Evolutionary conservation across 2,888 invertebrate genomes (phyloP).

Genomic region (Altica lythri): DNA sequence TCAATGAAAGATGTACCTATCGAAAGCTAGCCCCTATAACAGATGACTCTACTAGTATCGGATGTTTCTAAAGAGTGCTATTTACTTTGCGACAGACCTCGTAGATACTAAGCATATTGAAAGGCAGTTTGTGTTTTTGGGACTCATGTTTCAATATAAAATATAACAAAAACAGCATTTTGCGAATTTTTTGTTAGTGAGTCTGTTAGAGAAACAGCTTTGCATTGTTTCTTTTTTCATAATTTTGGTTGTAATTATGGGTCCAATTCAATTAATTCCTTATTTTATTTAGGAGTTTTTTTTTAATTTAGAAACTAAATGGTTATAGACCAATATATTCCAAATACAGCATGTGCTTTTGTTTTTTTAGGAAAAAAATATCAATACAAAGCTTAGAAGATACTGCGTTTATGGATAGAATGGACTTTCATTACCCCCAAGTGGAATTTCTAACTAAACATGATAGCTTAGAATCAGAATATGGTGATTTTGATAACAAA

Average conservation of each 20-base stretch:
- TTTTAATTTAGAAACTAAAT: no score
- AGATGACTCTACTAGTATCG: no score
- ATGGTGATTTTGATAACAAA: slow-evolving; percentile 28
- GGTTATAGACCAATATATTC: background rate
- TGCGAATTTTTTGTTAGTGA: background rate
- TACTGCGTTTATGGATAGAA: slow-evolving; percentile 20
- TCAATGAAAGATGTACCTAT: no score
- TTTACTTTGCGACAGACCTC: no score
- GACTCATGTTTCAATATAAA: no score
- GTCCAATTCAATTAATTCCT: background rate
- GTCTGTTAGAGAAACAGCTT: background rate
- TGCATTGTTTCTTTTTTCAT: background rate
- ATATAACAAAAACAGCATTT: no score
- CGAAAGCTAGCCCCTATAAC: no score
- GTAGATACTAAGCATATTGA: no score
- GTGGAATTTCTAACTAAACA: slow-evolving; percentile 31
- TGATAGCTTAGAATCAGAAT: slow-evolving; percentile 38
- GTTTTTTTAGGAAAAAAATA: slow-evolving; percentile 5
- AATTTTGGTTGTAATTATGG: no score
- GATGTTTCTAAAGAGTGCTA: no score
- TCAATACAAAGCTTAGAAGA: slow-evolving; percentile 1
- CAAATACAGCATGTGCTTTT: background rate
- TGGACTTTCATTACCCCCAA: slow-evolving; percentile 36
- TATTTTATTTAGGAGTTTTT: no score
- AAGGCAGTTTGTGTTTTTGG: no score